Evolutionary conservation across 2,888 invertebrate genomes (phyloP).

Genomic region (Pyrocoelia pectoralis): DNA sequence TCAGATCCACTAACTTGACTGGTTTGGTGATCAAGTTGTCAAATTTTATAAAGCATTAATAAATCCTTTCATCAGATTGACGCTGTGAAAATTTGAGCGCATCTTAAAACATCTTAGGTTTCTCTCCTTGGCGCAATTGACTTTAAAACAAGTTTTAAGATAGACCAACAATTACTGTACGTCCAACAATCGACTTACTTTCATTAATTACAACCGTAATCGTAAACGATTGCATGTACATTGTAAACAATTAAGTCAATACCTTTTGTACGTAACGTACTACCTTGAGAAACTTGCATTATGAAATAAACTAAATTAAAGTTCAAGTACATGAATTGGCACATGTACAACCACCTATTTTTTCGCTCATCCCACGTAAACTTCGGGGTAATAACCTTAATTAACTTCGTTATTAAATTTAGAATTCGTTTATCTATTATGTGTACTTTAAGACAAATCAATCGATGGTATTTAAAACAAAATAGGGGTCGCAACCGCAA

Average conservation of each 20-base stretch:
- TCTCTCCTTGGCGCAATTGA: neutral
- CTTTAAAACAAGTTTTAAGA: too few species aligned
- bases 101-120: neutral
- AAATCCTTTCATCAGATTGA: constrained; percentile 11
- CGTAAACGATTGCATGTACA: neutral
- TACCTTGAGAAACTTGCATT: neutral
- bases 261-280: neutral
- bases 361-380: constrained; percentile 23
- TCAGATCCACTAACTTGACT: neutral
- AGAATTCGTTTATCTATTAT: too few species aligned
- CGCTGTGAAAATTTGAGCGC: neutral
- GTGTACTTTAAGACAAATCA: too few species aligned
- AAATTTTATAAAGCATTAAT: constrained; percentile 17
- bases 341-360: constrained; percentile 20
- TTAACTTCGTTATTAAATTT: neutral
- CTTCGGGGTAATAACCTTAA: constrained; percentile 29
- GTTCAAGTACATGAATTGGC: constrained; percentile 25
- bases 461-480: too few species aligned
- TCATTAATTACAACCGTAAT: too few species aligned
- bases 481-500: too few species aligned
- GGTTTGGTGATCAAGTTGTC: constrained; percentile 15
- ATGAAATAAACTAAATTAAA: constrained; percentile 17
- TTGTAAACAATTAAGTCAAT: neutral
- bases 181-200: too few species aligned
- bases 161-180: too few species aligned